phyloP scores from a whole-genome alignment of 2,113 vertebrate genomes.

The Puma concolor region DNA sequence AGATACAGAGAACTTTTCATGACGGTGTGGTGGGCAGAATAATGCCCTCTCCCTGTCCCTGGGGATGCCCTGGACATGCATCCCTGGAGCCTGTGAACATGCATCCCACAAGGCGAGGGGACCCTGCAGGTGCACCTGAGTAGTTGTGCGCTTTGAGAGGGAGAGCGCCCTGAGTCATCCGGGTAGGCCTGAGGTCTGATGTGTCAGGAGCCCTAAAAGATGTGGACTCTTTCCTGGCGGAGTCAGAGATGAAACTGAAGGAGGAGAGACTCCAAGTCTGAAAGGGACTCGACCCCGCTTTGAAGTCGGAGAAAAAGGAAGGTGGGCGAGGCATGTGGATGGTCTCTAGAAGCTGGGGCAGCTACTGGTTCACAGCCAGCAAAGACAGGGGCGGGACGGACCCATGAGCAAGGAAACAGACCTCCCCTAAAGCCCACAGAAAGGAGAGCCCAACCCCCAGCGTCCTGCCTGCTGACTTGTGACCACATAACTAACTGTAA shows the following conservation, averaged over 20 bases:
- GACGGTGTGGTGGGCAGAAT: not conserved
- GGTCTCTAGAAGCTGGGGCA: not conserved
- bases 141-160: not conserved
- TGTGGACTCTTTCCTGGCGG: not conserved
- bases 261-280: not conserved
- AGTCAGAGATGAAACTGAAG: not conserved
- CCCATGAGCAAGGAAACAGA: not conserved
- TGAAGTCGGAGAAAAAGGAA: not conserved
- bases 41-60: not conserved
- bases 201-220: not conserved
- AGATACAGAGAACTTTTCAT: not conserved
- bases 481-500: not conserved
- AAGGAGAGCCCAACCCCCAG: not conserved
- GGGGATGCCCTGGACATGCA: not conserved
- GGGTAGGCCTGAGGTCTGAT: not conserved
- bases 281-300: not conserved
- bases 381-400: not conserved
- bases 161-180: not conserved
- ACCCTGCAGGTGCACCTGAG: not conserved
- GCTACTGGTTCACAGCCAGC: not conserved
- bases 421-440: not conserved
- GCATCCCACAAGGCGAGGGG: not conserved
- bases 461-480: not conserved
- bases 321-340: not conserved
- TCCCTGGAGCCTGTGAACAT: not conserved